phyloP scores from a whole-genome alignment of 1,140 invertebrate species.

The Teleopsis dalmanni region DNA sequence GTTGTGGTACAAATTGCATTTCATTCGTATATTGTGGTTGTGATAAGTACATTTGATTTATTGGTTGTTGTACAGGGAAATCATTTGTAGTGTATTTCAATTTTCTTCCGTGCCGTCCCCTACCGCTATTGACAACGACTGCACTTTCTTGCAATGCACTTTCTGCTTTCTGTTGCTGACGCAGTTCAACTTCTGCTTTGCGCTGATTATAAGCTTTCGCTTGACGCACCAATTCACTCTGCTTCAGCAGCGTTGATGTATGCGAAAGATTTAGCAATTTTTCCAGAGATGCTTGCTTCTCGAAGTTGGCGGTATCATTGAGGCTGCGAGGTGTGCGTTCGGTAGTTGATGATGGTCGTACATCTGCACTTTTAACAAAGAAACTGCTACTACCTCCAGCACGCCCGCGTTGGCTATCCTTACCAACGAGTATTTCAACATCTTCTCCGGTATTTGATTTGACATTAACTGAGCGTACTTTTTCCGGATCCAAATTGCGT shows the following conservation, averaged over 20 bases:
- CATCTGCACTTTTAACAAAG: constrained; percentile 44
- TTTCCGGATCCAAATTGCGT: constrained; percentile 63
- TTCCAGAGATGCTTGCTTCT: neutral
- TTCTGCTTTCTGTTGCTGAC: constrained; percentile 23
- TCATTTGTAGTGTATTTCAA: neutral
- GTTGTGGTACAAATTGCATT: neutral
- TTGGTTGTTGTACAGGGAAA: neutral
- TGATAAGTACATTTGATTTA: too few relatives aligned
- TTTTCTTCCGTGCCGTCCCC: neutral
- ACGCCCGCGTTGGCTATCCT: constrained; percentile 41
- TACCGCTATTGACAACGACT: neutral
- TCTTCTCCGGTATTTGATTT: constrained; percentile 63
- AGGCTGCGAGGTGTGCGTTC: neutral
- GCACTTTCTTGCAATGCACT: constrained; percentile 1
- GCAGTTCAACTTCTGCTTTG: constrained; percentile 31
- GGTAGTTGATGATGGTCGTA: too few relatives aligned
- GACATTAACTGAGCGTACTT: constrained; percentile 66
- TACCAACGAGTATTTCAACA: constrained; percentile 69
- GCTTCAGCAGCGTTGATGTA: constrained; percentile 31
- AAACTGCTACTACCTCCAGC: constrained; percentile 25
- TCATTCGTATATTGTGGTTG: constrained; percentile 1
- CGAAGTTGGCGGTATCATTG: constrained; percentile 13
- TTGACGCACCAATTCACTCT: constrained; percentile 26
- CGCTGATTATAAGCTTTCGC: constrained; percentile 24
- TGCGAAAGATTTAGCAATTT: constrained; percentile 19